Evolutionary conservation across 2,888 invertebrate species (phyloP).

Genomic region (Ichneumoninae sp.): DNA sequence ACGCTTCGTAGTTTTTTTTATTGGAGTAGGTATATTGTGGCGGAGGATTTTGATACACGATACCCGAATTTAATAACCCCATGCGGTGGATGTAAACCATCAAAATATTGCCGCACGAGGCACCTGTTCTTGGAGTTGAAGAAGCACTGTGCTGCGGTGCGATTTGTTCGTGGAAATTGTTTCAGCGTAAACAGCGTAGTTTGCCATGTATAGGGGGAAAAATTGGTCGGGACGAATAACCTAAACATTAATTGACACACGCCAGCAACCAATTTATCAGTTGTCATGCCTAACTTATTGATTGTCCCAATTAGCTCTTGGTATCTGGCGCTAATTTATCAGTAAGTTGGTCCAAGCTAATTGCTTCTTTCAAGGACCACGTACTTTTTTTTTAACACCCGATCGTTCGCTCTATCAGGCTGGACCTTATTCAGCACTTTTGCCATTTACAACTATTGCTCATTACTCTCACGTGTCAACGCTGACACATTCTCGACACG

Average conservation of each 20-base stretch:
- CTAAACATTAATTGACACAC: background rate
- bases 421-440: background rate
- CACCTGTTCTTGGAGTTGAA: background rate
- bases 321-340: too few species aligned
- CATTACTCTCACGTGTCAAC: background rate
- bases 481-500: background rate
- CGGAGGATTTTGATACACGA: constrained; percentile 4
- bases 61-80: constrained; percentile 7
- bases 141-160: background rate
- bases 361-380: too few species aligned
- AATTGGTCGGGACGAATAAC: background rate
- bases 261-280: background rate
- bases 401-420: too few species aligned
- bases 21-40: background rate
- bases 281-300: background rate
- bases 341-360: too few species aligned
- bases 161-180: background rate
- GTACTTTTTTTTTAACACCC: too few species aligned
- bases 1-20: background rate
- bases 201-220: background rate
- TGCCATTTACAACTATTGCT: background rate
- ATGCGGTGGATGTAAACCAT: background rate
- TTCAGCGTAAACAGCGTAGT: background rate
- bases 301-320: too few species aligned
- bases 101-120: background rate